Conservation (phyloP, 1,140 invertebrate genomes). For the Drosophila triauraria region DNA sequence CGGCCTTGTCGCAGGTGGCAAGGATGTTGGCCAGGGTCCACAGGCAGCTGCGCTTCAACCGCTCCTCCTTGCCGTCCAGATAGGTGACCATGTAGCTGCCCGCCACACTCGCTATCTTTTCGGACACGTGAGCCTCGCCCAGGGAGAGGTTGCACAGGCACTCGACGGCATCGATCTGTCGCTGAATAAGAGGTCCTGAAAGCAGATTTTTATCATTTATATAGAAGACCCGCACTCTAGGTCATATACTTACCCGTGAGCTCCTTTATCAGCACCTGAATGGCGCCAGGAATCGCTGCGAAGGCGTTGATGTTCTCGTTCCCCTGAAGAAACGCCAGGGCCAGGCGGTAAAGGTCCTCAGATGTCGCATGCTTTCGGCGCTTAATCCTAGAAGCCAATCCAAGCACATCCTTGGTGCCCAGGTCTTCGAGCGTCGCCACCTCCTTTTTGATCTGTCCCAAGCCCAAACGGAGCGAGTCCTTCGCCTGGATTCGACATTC, state of each 20-base stretch:
- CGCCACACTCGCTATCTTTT: conserved; percentile 71
- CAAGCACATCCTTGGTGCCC: conserved; percentile 67
- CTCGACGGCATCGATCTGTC: conserved; percentile 67
- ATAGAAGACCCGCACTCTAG: too few species aligned
- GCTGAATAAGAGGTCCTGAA: conserved; percentile 54
- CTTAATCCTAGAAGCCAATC: conserved; percentile 70
- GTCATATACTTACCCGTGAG: conserved; percentile 52
- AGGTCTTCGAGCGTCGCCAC: conserved; percentile 67
- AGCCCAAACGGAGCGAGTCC: conserved; percentile 70
- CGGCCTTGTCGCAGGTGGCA: conserved; percentile 54
- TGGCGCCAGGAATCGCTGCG: conserved; percentile 60
- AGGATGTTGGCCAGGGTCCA: conserved; percentile 78
- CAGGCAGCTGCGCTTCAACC: conserved; percentile 61
- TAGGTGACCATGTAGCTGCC: conserved; percentile 78
- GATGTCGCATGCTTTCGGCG: conserved; percentile 74
- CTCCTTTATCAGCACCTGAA: conserved; percentile 77
- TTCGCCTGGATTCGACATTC: conserved; percentile 45
- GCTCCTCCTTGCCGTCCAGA: conserved; percentile 58
- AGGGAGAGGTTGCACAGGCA: conserved; percentile 79
- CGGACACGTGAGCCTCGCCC: conserved; percentile 68
- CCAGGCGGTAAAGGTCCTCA: conserved; percentile 72
- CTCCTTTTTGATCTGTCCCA: conserved; percentile 70
- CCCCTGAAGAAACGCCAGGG: conserved; percentile 72
- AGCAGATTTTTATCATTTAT: background rate
- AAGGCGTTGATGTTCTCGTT: conserved; percentile 71